Evolutionary conservation across 2,888 invertebrate species (phyloP).

Genomic region (Zaprionus lineosus): DNA sequence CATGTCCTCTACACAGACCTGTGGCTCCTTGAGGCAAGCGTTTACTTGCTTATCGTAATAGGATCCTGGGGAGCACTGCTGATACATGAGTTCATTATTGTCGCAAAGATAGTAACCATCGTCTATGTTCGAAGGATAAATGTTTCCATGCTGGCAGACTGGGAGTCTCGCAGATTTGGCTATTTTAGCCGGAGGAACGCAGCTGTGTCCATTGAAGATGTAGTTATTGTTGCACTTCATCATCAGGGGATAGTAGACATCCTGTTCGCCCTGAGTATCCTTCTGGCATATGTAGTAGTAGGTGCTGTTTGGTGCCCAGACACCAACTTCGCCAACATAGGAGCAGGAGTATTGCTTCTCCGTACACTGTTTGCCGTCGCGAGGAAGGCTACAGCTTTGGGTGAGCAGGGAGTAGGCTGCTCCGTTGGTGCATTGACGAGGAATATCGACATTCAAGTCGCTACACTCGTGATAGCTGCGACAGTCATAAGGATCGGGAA

Average conservation of each 20-base stretch:
- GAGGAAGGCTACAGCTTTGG: slow-evolving; percentile 57
- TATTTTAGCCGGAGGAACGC: slow-evolving; percentile 16
- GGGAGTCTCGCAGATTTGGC: not conserved
- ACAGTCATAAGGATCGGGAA: slow-evolving; percentile 81
- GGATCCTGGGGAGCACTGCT: slow-evolving; percentile 1
- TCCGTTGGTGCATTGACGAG: slow-evolving; percentile 60
- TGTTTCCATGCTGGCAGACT: not conserved
- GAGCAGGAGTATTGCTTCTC: slow-evolving; percentile 67
- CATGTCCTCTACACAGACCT: slow-evolving; percentile 1
- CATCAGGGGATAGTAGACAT: slow-evolving; percentile 67
- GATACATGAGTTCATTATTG: not conserved
- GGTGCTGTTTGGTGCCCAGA: slow-evolving; percentile 68
- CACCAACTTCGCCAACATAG: slow-evolving; percentile 60
- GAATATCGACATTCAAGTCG: slow-evolving; percentile 52
- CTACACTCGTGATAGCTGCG: slow-evolving; percentile 78
- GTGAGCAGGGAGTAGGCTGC: slow-evolving; percentile 65
- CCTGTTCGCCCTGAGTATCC: slow-evolving; percentile 17
- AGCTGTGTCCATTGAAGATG: slow-evolving; percentile 56
- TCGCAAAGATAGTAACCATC: slow-evolving; percentile 10
- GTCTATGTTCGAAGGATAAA: slow-evolving; percentile 3
- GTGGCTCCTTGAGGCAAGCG: slow-evolving; percentile 5
- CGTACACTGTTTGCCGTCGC: slow-evolving; percentile 55
- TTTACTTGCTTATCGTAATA: slow-evolving; percentile 2
- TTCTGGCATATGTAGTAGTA: slow-evolving; percentile 75
- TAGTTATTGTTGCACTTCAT: slow-evolving; percentile 67